Percentiles rank a stretch among this genome's conserved stretches.
These are phyloP conservation scores for Rhodophaea formosa DNA, from an alignment of 2,888 invertebrate genomes.

Conservation along the genomic window DNA sequence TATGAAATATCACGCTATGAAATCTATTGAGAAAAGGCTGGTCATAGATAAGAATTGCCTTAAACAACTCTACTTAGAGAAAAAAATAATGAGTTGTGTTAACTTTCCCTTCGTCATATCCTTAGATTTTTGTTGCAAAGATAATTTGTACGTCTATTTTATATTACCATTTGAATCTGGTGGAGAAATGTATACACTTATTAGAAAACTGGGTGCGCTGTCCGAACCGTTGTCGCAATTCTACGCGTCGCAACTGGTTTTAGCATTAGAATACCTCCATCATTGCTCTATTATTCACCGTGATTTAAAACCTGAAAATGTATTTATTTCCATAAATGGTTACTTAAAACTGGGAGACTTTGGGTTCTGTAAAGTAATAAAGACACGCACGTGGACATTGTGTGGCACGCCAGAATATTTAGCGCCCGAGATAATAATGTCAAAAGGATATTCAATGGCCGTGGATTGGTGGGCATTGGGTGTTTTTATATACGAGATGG, in stretches of 20 bases:
- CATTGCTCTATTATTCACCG: slow-evolving; percentile 91
- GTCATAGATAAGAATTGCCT: slow-evolving; percentile 91
- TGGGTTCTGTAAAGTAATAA: slow-evolving; percentile 92
- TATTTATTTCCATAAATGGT: slow-evolving; percentile 87
- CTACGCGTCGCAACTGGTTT: slow-evolving; percentile 93
- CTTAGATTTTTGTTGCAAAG: slow-evolving; percentile 90
- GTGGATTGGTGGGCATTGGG: slow-evolving; percentile 98
- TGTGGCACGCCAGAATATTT: slow-evolving; percentile 98
- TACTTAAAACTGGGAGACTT: slow-evolving; percentile 93
- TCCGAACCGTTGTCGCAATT: slow-evolving; percentile 90
- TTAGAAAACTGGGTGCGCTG: slow-evolving; percentile 80
- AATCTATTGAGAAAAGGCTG: slow-evolving; percentile 90
- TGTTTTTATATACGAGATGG: slow-evolving; percentile 92
- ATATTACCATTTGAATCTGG: slow-evolving; percentile 90
- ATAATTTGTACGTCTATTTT: slow-evolving; percentile 90
- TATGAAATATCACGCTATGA: slow-evolving; percentile 88
- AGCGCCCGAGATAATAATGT: slow-evolving; percentile 94
- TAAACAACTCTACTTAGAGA: slow-evolving; percentile 91
- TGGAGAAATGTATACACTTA: slow-evolving; percentile 90
- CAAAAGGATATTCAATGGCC: slow-evolving; percentile 93
- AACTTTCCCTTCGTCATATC: slow-evolving; percentile 92
- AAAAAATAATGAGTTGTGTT: slow-evolving; percentile 89
- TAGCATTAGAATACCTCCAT: slow-evolving; percentile 95
- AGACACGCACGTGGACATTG: slow-evolving; percentile 91
- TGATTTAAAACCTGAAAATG: slow-evolving; percentile 95